phyloP scores from a whole-genome alignment of 1,140 invertebrate species.

The Listronotus bonariensis region DNA sequence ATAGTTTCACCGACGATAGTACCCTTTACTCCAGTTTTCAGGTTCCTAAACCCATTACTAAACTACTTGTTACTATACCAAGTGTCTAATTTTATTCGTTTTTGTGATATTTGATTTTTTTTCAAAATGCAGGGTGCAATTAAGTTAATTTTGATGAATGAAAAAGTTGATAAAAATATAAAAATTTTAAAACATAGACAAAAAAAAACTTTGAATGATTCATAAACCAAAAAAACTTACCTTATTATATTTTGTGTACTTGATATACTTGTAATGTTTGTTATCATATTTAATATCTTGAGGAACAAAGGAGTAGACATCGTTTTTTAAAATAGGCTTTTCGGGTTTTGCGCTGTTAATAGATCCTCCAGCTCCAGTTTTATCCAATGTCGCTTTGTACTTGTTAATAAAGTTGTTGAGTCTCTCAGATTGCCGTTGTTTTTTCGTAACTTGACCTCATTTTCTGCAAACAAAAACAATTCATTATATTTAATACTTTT shows the following conservation, averaged over 20 bases:
- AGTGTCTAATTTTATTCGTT: too few species aligned
- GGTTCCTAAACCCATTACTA: too few species aligned
- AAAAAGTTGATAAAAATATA: too few species aligned
- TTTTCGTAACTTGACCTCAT: conserved; percentile 61
- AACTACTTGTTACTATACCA: too few species aligned
- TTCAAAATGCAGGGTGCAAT: too few species aligned
- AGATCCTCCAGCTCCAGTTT: conserved; percentile 50
- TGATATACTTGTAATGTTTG: conserved; percentile 80
- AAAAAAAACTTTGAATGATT: too few species aligned
- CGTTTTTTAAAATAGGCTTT: conserved; percentile 46
- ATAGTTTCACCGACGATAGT: too few species aligned
- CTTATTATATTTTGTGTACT: conserved; percentile 75
- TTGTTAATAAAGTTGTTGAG: conserved; percentile 69
- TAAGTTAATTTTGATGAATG: too few species aligned
- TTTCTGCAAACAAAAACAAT: conserved; percentile 56
- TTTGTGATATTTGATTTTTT: too few species aligned
- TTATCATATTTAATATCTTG: conserved; percentile 80
- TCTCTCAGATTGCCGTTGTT: conserved; percentile 66
- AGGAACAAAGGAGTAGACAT: conserved; percentile 70
- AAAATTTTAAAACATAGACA: too few species aligned
- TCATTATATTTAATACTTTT: too few species aligned
- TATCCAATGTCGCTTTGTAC: conserved; percentile 64
- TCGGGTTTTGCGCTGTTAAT: conserved; percentile 55
- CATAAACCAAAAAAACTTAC: conserved; percentile 52
- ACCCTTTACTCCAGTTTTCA: too few species aligned